phyloP scores from a whole-genome alignment of 1,140 invertebrate genomes.

The Bilobella aurantiaca region DNA sequence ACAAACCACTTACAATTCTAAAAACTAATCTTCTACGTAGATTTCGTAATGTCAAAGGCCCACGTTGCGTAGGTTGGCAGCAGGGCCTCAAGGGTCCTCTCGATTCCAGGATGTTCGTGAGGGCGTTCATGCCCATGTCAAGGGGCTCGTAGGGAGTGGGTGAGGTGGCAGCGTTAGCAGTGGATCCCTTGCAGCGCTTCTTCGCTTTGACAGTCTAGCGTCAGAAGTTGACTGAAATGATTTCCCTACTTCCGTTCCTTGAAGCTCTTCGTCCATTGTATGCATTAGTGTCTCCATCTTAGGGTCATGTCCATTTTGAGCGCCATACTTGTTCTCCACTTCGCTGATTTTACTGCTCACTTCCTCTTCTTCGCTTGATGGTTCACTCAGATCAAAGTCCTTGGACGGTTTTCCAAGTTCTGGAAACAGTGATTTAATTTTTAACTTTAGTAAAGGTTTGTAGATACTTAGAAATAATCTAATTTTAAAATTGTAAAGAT shows the following conservation, averaged over 20 bases:
- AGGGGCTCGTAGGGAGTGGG: slow-evolving; percentile 55
- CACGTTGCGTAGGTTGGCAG: slow-evolving; percentile 29
- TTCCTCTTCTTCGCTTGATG: slow-evolving; percentile 45
- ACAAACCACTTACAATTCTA: too few species aligned
- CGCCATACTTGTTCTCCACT: slow-evolving; percentile 31
- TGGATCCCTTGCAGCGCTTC: neutral
- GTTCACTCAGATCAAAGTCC: slow-evolving; percentile 49
- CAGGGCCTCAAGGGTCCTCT: slow-evolving; percentile 45
- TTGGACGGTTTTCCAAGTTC: slow-evolving; percentile 73
- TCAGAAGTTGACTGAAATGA: slow-evolving; percentile 59
- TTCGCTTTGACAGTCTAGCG: neutral
- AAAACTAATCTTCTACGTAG: neutral
- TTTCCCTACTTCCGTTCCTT: slow-evolving; percentile 60
- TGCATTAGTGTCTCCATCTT: slow-evolving; percentile 57
- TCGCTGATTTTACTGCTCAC: slow-evolving; percentile 36
- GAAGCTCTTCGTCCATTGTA: slow-evolving; percentile 60
- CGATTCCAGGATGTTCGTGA: slow-evolving; percentile 72
- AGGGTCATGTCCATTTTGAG: slow-evolving; percentile 31
- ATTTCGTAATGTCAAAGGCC: slow-evolving; percentile 29
- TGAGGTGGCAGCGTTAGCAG: neutral
- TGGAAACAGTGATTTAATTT: slow-evolving; percentile 28
- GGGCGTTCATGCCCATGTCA: slow-evolving; percentile 61
- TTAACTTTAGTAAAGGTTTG: slow-evolving; percentile 7
- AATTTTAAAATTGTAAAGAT: too few species aligned
- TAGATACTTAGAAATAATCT: too few species aligned